phyloP scores from a whole-genome alignment of 1,140 invertebrate species.

The Mamestra configurata region DNA sequence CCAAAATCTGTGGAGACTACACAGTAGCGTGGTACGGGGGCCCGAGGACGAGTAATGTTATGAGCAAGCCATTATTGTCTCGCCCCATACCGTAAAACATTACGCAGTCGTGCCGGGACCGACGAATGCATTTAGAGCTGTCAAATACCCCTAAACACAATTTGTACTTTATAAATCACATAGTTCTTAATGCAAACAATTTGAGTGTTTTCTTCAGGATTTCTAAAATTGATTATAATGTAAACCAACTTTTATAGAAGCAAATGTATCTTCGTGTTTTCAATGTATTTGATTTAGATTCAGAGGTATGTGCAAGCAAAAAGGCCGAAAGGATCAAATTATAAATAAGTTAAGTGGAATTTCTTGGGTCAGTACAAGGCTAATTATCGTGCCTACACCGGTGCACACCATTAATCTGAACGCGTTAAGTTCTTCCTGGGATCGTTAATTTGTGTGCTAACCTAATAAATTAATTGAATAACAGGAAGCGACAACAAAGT shows the following conservation, averaged over 20 bases:
- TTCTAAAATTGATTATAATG: slow-evolving; percentile 17
- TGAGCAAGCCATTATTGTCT: slow-evolving; percentile 88
- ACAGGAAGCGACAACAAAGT: slow-evolving; percentile 76
- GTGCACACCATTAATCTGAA: slow-evolving; percentile 68
- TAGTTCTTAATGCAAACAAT: slow-evolving; percentile 24
- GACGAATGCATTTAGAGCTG: slow-evolving; percentile 76
- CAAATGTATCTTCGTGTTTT: neutral
- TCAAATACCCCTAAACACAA: slow-evolving; percentile 65
- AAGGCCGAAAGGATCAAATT: slow-evolving; percentile 24
- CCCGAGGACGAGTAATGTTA: slow-evolving; percentile 86
- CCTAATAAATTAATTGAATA: slow-evolving; percentile 80
- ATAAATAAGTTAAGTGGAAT: slow-evolving; percentile 30
- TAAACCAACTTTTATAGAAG: neutral
- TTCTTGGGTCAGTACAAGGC: slow-evolving; percentile 44
- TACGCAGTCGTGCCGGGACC: slow-evolving; percentile 81
- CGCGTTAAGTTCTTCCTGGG: slow-evolving; percentile 77
- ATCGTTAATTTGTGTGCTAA: slow-evolving; percentile 77
- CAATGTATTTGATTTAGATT: neutral
- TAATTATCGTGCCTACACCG: slow-evolving; percentile 47
- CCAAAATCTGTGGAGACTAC: slow-evolving; percentile 67
- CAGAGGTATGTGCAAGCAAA: slow-evolving; percentile 8
- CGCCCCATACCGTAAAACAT: slow-evolving; percentile 87
- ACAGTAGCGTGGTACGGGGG: slow-evolving; percentile 77
- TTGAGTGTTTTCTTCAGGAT: slow-evolving; percentile 27
- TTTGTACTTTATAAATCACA: slow-evolving; percentile 47